A percentile compares a stretch with the other conserved stretches of the same genome.
These are phyloP conservation scores for Australoheros facetus DNA, from an alignment of 2,797 vertebrate genomes.

Conservation along the genomic window DNA sequence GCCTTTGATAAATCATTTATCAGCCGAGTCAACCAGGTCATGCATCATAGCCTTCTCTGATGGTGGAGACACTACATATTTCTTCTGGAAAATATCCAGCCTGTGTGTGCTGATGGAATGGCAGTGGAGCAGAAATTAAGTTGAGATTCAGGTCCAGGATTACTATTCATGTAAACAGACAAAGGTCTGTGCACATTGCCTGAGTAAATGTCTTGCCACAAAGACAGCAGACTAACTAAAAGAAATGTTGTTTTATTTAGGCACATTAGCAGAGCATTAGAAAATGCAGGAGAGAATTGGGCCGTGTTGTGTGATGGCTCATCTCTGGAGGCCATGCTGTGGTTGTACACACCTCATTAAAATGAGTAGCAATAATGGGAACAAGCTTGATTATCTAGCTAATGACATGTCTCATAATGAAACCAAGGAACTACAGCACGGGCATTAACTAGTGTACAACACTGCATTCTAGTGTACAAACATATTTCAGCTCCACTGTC, in stretches of 20 bases:
- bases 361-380: constrained; percentile 69
- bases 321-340: constrained; percentile 59
- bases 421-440: constrained; percentile 35
- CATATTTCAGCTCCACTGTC: constrained; percentile 22
- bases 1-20: constrained; percentile 73
- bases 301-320: constrained; percentile 52
- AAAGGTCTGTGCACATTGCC: neutral
- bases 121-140: constrained; percentile 39
- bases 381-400: constrained; percentile 70
- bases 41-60: constrained; percentile 62
- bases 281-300: constrained; percentile 33
- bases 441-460: constrained; percentile 45
- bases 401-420: constrained; percentile 71
- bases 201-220: constrained; percentile 13
- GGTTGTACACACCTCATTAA: constrained; percentile 74
- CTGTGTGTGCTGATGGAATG: constrained; percentile 30
- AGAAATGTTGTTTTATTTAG: constrained; percentile 43
- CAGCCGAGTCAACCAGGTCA: constrained; percentile 63
- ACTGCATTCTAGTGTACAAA: constrained; percentile 6
- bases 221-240: constrained; percentile 41
- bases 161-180: constrained; percentile 22
- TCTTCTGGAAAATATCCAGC: constrained; percentile 42
- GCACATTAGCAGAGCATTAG: constrained; percentile 46
- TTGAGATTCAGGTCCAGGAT: neutral
- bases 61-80: constrained; percentile 59